Evolutionary conservation across 1,140 invertebrate species (phyloP).

Genomic region (Apolygus lucorum): DNA sequence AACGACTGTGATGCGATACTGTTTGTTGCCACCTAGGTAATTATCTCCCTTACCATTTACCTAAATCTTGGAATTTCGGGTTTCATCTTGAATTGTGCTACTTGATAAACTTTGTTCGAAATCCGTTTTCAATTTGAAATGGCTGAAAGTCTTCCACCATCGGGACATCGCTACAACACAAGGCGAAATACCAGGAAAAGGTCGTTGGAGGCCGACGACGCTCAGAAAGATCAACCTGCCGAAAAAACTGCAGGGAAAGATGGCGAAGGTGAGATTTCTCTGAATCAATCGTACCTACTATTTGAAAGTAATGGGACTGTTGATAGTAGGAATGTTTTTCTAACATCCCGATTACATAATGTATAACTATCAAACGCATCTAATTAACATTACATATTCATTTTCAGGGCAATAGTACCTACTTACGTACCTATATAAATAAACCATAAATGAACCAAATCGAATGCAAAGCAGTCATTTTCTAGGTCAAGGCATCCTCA

Average conservation of each 20-base stretch:
- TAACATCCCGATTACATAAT: not conserved
- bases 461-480: too few species aligned
- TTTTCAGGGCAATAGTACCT: not conserved
- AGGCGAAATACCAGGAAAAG: not conserved
- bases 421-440: not conserved
- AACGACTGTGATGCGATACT: too few species aligned
- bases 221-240: not conserved
- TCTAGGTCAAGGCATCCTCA: too few species aligned
- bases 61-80: too few species aligned
- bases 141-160: constrained; percentile 6
- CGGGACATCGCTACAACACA: constrained; percentile 1
- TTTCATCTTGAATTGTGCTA: too few species aligned
- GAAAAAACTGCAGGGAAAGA: not conserved
- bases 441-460: too few species aligned
- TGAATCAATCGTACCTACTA: not conserved
- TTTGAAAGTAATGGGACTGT: not conserved
- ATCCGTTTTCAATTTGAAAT: too few species aligned
- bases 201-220: not conserved
- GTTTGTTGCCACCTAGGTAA: too few species aligned
- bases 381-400: not conserved
- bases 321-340: not conserved
- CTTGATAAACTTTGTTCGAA: too few species aligned
- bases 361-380: not conserved
- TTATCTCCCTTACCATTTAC: too few species aligned
- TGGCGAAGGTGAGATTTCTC: not conserved